These are phyloP conservation scores for Rhinogobio ventralis DNA, from an alignment of 2,797 vertebrate species.

Conservation along the genomic window DNA sequence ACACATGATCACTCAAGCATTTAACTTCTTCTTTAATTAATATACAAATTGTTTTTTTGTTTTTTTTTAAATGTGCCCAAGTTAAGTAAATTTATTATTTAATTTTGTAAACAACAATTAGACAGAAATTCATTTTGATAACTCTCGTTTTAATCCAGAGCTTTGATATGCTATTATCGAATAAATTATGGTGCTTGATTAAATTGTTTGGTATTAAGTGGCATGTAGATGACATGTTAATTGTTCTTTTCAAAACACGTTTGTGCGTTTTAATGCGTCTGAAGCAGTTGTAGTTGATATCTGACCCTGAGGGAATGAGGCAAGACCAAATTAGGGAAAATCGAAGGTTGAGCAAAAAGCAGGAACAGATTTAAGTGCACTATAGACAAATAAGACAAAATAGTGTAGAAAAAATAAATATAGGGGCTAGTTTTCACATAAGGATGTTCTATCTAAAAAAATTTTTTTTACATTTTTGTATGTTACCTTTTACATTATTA, in stretches of 20 bases:
- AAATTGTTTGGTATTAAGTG: conserved; percentile 62
- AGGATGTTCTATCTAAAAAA: too few relatives aligned
- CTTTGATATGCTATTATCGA: conserved; percentile 58
- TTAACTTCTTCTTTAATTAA: conserved; percentile 44
- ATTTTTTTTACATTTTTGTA: neutral
- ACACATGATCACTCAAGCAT: conserved; percentile 34
- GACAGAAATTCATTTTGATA: conserved; percentile 49
- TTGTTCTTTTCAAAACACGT: conserved; percentile 59
- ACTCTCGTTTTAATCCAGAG: conserved; percentile 40
- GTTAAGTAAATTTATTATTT: conserved; percentile 59
- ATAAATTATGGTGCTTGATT: conserved; percentile 62
- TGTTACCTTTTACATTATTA: neutral
- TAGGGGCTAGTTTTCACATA: neutral
- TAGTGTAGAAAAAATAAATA: neutral
- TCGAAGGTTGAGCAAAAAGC: conserved; percentile 11
- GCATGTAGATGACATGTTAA: conserved; percentile 63
- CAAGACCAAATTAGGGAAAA: conserved; percentile 21
- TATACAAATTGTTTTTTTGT: conserved; percentile 24
- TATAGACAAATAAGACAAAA: neutral
- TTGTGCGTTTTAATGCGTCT: conserved; percentile 56
- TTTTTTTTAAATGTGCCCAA: conserved; percentile 26
- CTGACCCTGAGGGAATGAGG: conserved; percentile 42
- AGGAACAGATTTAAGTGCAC: neutral
- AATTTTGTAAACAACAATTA: conserved; percentile 62
- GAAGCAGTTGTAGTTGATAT: conserved; percentile 55